Conservation (phyloP, 1,140 invertebrate species). For the Matsumurasca onukii region DNA sequence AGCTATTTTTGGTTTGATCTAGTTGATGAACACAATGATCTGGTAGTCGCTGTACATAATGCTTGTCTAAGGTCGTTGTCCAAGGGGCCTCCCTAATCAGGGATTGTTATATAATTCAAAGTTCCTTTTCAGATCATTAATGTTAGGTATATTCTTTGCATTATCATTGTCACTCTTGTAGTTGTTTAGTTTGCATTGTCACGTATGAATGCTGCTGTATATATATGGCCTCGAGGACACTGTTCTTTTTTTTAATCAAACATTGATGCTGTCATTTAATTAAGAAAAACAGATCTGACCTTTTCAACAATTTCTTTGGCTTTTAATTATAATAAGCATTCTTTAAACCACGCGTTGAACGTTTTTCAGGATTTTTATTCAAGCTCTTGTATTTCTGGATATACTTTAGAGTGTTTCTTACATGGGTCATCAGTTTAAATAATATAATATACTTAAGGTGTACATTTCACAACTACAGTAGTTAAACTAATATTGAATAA, state of each 20-base stretch:
- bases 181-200: conserved; percentile 11
- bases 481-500: too few relatives aligned
- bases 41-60: conserved; percentile 28
- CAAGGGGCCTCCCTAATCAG: conserved; percentile 30
- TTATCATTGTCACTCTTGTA: conserved; percentile 19
- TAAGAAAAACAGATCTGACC: conserved; percentile 17
- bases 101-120: conserved; percentile 32
- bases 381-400: too few relatives aligned
- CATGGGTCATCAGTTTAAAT: too few relatives aligned
- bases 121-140: conserved; percentile 33
- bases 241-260: conserved; percentile 15
- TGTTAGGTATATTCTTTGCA: conserved; percentile 24
- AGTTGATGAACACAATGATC: conserved; percentile 22
- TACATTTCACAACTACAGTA: too few relatives aligned
- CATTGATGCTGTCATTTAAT: conserved; percentile 24
- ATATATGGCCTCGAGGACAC: conserved; percentile 21
- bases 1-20: conserved; percentile 14
- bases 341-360: neutral
- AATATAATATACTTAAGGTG: too few relatives aligned
- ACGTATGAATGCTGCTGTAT: conserved; percentile 23
- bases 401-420: too few relatives aligned
- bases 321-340: neutral
- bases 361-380: neutral
- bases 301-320: conserved; percentile 6
- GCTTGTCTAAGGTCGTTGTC: conserved; percentile 17